phyloP scores from a whole-genome alignment of 92 coral and sea anemone species.

The Porites evermanni region DNA sequence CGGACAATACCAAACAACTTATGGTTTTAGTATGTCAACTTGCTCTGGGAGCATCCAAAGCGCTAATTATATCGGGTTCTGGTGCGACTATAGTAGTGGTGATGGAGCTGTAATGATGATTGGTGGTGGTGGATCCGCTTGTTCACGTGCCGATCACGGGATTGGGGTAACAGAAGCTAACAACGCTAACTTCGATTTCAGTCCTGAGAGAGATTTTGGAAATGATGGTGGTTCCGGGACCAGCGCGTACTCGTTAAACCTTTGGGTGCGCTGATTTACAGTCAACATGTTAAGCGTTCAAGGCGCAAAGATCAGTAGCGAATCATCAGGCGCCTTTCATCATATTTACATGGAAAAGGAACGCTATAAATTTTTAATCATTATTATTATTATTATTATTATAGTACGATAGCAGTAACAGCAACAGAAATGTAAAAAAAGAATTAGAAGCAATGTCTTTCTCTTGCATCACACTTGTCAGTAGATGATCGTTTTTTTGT shows the following conservation, averaged over 20 bases:
- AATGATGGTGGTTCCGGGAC: not conserved
- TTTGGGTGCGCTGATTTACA: not conserved
- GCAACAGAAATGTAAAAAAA: too few relatives aligned
- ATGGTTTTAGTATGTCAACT: constrained; percentile 12
- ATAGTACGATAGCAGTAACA: too few relatives aligned
- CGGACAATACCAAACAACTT: constrained; percentile 16
- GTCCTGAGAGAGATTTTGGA: not conserved
- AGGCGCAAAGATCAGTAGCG: too few relatives aligned
- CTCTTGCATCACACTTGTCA: too few relatives aligned
- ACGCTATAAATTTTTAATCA: too few relatives aligned
- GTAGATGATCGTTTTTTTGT: too few relatives aligned
- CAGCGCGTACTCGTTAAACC: not conserved
- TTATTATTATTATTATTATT: too few relatives aligned
- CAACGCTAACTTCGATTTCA: not conserved
- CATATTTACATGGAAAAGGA: too few relatives aligned
- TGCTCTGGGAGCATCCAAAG: constrained; percentile 29
- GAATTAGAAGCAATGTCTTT: too few relatives aligned
- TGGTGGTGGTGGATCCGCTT: constrained; percentile 30
- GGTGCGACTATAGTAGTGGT: constrained; percentile 48
- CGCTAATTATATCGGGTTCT: constrained; percentile 44
- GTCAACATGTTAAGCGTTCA: too few relatives aligned
- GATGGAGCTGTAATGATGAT: constrained; percentile 63
- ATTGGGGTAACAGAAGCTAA: constrained; percentile 49
- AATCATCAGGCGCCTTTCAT: too few relatives aligned
- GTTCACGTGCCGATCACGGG: constrained; percentile 40